Conservation (phyloP, 1,140 invertebrate genomes). For the Agrilus planipennis region DNA sequence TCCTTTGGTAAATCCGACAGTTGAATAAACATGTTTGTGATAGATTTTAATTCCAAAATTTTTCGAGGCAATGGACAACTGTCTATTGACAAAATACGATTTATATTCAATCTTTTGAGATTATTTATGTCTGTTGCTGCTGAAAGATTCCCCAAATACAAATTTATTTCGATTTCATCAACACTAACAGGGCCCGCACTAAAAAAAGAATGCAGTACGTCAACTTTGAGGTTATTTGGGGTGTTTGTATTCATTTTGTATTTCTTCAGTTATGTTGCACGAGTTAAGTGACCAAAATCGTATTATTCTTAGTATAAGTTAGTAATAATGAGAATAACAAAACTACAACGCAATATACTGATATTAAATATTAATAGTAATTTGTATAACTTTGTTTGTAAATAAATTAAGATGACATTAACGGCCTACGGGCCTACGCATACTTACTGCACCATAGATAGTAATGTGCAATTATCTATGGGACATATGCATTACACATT, state of each 20-base stretch:
- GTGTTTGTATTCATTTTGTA: neutral
- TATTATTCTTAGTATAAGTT: too few relatives aligned
- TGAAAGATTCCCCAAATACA: slow-evolving; percentile 66
- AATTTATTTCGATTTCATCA: slow-evolving; percentile 53
- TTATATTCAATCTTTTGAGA: slow-evolving; percentile 52
- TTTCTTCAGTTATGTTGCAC: too few relatives aligned
- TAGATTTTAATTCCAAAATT: slow-evolving; percentile 50
- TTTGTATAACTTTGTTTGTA: too few relatives aligned
- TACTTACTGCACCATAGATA: too few relatives aligned
- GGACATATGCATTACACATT: too few relatives aligned
- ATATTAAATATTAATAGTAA: too few relatives aligned
- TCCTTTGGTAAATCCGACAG: slow-evolving; percentile 71
- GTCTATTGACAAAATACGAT: slow-evolving; percentile 69
- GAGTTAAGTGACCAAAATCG: too few relatives aligned
- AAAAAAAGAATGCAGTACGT: slow-evolving; percentile 35
- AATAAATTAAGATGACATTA: too few relatives aligned
- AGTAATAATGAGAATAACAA: too few relatives aligned
- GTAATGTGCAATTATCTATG: too few relatives aligned
- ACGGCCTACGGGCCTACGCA: too few relatives aligned
- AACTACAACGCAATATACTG: too few relatives aligned
- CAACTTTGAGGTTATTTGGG: neutral
- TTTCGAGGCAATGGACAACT: slow-evolving; percentile 65
- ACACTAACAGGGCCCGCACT: slow-evolving; percentile 51
- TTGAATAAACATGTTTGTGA: slow-evolving; percentile 64
- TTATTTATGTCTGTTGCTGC: slow-evolving; percentile 61